phyloP scores from a whole-genome alignment of 2,797 vertebrate species.

The Poecile montanus region DNA sequence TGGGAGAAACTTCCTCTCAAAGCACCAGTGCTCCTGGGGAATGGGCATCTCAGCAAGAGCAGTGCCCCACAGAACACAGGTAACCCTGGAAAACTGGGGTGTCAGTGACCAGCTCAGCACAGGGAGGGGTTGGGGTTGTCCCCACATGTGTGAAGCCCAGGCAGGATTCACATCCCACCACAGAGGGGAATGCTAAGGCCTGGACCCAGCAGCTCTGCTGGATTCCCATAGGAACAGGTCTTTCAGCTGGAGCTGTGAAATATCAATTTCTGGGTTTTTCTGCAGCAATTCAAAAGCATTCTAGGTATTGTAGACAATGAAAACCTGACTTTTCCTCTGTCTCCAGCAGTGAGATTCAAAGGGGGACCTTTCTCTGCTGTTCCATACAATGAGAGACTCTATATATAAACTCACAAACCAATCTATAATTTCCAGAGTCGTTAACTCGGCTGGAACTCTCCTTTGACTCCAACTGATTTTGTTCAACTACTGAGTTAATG shows the following conservation, averaged over 20 bases:
- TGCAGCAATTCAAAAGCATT: constrained; percentile 37
- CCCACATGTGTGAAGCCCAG: fast-evolving
- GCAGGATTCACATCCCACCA: not conserved
- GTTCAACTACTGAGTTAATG: constrained; percentile 32
- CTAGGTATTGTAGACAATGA: not conserved
- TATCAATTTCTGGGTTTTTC: not conserved
- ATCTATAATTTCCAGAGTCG: constrained; percentile 33
- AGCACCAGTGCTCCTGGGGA: not conserved
- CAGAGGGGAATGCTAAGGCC: not conserved
- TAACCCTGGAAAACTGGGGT: fast-evolving
- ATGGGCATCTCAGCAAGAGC: not conserved
- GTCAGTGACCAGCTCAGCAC: not conserved
- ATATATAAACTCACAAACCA: constrained; percentile 58
- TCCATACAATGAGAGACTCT: constrained; percentile 10
- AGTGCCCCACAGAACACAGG: not conserved
- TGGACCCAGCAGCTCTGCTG: not conserved
- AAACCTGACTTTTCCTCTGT: constrained; percentile 3
- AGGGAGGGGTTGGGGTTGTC: not conserved
- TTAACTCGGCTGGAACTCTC: constrained; percentile 52
- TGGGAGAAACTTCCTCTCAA: not conserved
- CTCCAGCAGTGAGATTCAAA: constrained; percentile 40
- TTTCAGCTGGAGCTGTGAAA: not conserved
- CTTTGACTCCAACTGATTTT: constrained; percentile 32
- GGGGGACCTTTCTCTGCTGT: not conserved
- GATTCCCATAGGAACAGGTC: not conserved